phyloP scores from a whole-genome alignment of 2,797 vertebrate species.

The Halcyon leucocephala region DNA sequence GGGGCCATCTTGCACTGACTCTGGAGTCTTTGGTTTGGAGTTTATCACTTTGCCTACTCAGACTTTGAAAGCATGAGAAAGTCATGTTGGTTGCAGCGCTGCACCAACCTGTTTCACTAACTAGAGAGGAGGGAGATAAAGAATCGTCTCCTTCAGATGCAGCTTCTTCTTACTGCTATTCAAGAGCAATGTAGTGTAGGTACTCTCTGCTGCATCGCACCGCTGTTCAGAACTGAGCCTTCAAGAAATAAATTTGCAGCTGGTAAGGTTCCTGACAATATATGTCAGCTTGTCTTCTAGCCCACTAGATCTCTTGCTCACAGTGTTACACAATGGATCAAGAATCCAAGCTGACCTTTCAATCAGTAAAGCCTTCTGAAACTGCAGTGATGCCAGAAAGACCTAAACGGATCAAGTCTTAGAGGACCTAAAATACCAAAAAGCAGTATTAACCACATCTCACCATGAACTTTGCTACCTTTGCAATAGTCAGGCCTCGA shows the following conservation, averaged over 20 bases:
- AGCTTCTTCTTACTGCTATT: not conserved
- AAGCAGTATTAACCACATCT: not conserved
- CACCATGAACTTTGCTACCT: not conserved
- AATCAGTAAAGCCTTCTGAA: not conserved
- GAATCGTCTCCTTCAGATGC: not conserved
- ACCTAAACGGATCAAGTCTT: not conserved
- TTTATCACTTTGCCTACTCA: not conserved
- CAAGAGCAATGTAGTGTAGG: accelerated
- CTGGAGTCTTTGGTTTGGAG: not conserved
- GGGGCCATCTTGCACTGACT: not conserved
- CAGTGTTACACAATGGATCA: not conserved
- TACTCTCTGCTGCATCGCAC: accelerated
- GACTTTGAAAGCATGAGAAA: not conserved
- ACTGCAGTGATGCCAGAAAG: not conserved
- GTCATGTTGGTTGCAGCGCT: not conserved
- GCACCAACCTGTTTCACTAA: not conserved
- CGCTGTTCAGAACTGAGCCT: not conserved
- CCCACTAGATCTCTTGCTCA: not conserved
- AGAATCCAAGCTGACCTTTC: not conserved
- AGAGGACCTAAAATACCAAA: not conserved
- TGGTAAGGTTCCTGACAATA: not conserved
- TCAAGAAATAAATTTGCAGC: not conserved
- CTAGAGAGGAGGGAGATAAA: not conserved
- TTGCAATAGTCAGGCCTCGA: not conserved
- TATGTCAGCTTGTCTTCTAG: not conserved